Evolutionary conservation across 2,113 vertebrate species (phyloP).

Genomic region (Scomber japonicus): DNA sequence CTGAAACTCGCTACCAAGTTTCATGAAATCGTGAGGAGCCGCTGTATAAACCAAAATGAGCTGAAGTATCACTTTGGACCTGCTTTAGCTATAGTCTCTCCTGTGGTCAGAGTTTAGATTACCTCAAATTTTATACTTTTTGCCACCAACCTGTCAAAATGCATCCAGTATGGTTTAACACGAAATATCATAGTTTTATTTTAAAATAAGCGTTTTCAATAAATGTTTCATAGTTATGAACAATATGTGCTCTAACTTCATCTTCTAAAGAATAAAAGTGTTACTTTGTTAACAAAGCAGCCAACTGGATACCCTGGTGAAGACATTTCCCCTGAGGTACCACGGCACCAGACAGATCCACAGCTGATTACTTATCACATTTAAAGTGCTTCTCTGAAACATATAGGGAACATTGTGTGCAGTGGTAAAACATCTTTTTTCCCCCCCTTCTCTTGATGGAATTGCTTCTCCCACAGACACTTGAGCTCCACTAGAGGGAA

Average conservation of each 20-base stretch:
- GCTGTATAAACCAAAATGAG: not conserved
- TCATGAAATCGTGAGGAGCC: too few species aligned
- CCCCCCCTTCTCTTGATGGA: not conserved
- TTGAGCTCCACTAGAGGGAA: not conserved
- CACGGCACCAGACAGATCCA: too few species aligned
- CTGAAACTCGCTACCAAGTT: too few species aligned
- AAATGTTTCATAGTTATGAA: too few species aligned
- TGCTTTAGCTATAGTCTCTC: not conserved
- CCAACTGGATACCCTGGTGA: too few species aligned
- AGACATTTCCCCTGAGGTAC: too few species aligned
- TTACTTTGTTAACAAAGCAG: not conserved
- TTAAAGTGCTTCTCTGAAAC: not conserved
- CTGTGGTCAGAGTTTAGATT: not conserved
- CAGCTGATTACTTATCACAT: not conserved
- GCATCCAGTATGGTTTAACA: too few species aligned
- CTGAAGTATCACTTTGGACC: not conserved
- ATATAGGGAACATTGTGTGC: not conserved
- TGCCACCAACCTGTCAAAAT: too few species aligned
- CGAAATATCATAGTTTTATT: too few species aligned
- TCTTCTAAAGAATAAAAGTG: not conserved
- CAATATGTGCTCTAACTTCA: not conserved
- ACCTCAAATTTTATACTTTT: too few species aligned
- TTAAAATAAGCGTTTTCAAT: too few species aligned
- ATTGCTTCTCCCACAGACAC: conserved; percentile 7
- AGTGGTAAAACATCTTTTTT: not conserved